A percentile compares a stretch with the other conserved stretches of the same genome.
These are phyloP conservation scores for Littorina saxatilis DNA, from an alignment of 1,140 invertebrate species.

Conservation along the genomic window DNA sequence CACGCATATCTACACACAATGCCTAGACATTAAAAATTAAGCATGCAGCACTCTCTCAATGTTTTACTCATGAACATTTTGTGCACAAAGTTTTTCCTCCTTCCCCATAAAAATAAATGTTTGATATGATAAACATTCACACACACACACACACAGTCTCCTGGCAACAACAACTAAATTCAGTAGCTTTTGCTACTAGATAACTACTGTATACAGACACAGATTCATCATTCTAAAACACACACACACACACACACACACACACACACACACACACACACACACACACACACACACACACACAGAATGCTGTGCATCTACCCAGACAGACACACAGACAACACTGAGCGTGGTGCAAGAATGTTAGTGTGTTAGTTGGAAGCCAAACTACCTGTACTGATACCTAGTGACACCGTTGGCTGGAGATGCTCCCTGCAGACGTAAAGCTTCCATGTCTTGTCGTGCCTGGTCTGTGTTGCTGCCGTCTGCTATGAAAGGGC, in stretches of 20 bases:
- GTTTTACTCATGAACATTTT: too few species aligned
- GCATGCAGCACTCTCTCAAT: too few species aligned
- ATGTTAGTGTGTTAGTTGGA: constrained; percentile 23
- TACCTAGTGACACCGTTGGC: constrained; percentile 26
- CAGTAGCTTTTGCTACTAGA: too few species aligned
- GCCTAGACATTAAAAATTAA: too few species aligned
- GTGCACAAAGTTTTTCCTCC: too few species aligned
- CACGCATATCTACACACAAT: too few species aligned
- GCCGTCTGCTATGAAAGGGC: neutral
- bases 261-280: neutral
- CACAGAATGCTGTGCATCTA: neutral
- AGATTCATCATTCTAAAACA: neutral
- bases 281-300: constrained; percentile 14
- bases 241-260: neutral
- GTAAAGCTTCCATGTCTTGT: constrained; percentile 9
- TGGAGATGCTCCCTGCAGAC: neutral
- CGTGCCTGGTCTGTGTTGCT: neutral
- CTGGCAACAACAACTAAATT: too few species aligned
- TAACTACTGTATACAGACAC: neutral
- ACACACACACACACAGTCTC: too few species aligned
- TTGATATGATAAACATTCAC: too few species aligned
- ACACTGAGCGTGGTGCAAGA: neutral
- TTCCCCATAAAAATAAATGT: too few species aligned
- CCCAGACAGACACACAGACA: neutral
- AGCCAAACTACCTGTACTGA: constrained; percentile 40